Conservation (phyloP, 2,113 vertebrate species). For the Anoplopoma fimbria region DNA sequence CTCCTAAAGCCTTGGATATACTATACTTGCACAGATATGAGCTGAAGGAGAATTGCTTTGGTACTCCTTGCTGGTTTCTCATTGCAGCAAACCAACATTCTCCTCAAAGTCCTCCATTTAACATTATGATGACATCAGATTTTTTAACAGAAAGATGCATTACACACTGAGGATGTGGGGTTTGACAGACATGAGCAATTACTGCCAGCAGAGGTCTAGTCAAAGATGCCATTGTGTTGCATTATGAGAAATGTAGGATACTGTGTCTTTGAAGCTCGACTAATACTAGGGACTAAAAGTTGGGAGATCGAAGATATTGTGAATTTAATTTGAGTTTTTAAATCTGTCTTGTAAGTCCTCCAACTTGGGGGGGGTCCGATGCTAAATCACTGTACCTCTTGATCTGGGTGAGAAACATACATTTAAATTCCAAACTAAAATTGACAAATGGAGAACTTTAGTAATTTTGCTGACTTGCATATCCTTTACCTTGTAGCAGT, state of each 20-base stretch:
- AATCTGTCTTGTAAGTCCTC: not conserved
- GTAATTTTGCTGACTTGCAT: not conserved
- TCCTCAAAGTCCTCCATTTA: too few species aligned
- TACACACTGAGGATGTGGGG: not conserved
- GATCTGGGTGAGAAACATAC: not conserved
- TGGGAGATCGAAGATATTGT: not conserved
- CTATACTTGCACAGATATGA: too few species aligned
- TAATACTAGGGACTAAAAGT: not conserved
- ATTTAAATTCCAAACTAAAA: not conserved
- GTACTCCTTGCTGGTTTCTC: too few species aligned
- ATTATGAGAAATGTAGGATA: not conserved
- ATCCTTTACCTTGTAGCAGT: conserved; percentile 82
- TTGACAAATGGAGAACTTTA: not conserved
- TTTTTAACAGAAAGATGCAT: not conserved
- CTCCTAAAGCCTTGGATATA: too few species aligned
- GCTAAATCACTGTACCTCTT: not conserved
- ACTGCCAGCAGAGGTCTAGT: not conserved
- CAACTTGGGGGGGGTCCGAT: not conserved
- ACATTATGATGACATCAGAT: not conserved
- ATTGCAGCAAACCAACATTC: too few species aligned
- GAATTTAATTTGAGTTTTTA: not conserved
- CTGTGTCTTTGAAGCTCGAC: not conserved
- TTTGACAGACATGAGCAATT: not conserved
- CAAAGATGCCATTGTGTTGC: not conserved
- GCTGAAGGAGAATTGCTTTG: too few species aligned